Evolutionary conservation across 2,888 invertebrate genomes (phyloP).

Genomic region (Netelia inedita): DNA sequence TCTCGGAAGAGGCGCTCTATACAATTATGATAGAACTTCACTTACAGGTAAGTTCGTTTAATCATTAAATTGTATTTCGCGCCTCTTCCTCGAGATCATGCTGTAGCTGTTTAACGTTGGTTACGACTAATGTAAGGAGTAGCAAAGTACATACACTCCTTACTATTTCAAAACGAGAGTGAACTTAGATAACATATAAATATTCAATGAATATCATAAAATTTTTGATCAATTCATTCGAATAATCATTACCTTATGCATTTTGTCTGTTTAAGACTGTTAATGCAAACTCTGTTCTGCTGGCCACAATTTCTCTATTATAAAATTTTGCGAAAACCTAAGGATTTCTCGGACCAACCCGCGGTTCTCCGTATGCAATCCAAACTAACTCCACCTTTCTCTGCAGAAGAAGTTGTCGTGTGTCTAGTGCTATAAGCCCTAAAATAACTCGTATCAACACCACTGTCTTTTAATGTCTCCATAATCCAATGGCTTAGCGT

Average conservation of each 20-base stretch:
- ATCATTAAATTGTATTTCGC: no score
- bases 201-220: no score
- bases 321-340: constrained; percentile 27
- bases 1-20: no score
- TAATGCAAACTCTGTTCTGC: background rate
- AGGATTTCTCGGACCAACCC: constrained; percentile 46
- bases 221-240: no score
- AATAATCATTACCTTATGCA: no score
- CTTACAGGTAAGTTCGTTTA: no score
- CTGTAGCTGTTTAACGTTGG: constrained; percentile 54
- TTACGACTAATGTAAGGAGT: background rate
- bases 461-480: constrained; percentile 21
- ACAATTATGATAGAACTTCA: no score
- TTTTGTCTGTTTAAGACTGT: background rate
- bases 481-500: constrained; percentile 60
- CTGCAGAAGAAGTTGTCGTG: constrained; percentile 53
- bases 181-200: background rate
- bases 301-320: constrained; percentile 1
- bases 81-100: constrained; percentile 47
- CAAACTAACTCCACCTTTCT: constrained; percentile 25
- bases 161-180: constrained; percentile 6
- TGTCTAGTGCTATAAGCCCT: constrained; percentile 60
- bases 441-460: constrained; percentile 58
- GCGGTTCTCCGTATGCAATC: constrained; percentile 42
- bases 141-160: background rate